Evolutionary conservation across 2,888 invertebrate species (phyloP), one percentile per base, ranked within the genome.

Genomic region (Platycheirus rosarum): DNA sequence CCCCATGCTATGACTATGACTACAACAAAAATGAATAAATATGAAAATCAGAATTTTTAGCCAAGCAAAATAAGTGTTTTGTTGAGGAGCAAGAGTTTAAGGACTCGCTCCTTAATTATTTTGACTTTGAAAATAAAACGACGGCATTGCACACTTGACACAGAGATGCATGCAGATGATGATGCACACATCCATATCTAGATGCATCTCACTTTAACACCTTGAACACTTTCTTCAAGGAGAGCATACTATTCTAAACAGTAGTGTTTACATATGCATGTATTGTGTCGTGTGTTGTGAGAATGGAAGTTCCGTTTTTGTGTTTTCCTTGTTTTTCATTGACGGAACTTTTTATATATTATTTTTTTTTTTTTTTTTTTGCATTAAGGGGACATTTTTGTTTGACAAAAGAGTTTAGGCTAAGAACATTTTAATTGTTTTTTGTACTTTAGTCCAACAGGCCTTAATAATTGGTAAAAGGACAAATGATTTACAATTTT

Each of bases 41-140:
- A n/a, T n/a, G n/a, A n/a, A n/a, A 16, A 44, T 55, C 11, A 16
- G 23, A 40, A 40, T 37, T 37, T 63, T 62, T 20, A 46, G 65
- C 60, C 44, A 42, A 78, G 73, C 51, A 68, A 66, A 68, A 68
- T 68, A 62, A 76, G 55, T 70, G 51, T 44, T 11, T 26, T 53
- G 35, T 73, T 60, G 49, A 73, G 14, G 26, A 53, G 29, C 35
- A 65, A 48, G 49, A 14, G 48, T 37, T 46, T 51, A 75, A 80
- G 69, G 53, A 76, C 66, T 71, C 26, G 71, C 66, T 76, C 16
- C 60, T 82, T 82, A 82, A 76, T 82, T 82, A 82, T 82, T 76
- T 40, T 82, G 80, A 76, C 71, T 76, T 82, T 82, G 76, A 66
- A 80, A 71, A 66, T 55, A 60, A 66, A 82, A 71, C 70, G 80